A percentile compares a stretch with the other conserved stretches of the same genome.
These are phyloP conservation scores for Syndactyla subalaris DNA, from an alignment of 2,797 vertebrate species.

Conservation along the genomic window DNA sequence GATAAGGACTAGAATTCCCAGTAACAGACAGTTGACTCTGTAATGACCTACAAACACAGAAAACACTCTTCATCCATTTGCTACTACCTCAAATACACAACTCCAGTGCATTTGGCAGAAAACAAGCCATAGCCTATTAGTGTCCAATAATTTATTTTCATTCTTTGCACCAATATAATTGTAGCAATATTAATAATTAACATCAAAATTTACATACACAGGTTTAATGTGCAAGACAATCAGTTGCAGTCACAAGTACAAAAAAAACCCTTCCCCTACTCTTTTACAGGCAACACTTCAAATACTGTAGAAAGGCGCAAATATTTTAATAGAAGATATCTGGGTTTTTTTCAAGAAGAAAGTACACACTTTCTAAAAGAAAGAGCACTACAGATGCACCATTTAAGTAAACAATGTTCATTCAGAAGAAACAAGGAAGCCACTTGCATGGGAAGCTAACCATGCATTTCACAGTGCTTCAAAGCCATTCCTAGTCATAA, in stretches of 20 bases:
- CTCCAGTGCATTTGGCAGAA: not conserved
- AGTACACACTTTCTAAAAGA: not conserved
- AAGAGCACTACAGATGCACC: not conserved
- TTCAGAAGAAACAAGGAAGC: not conserved
- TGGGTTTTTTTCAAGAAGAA: not conserved
- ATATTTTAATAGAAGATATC: not conserved
- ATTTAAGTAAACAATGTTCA: not conserved
- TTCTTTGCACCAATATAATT: not conserved
- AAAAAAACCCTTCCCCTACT: not conserved
- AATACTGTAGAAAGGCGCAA: not conserved
- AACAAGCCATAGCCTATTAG: not conserved
- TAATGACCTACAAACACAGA: not conserved
- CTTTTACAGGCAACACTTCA: not conserved
- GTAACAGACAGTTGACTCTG: not conserved
- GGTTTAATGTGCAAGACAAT: conserved; percentile 5
- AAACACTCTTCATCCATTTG: not conserved
- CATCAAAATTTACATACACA: not conserved
- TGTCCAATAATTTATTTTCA: not conserved
- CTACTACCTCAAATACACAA: not conserved
- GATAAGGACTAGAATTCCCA: not conserved
- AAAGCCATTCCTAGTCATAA: not conserved
- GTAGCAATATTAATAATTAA: not conserved
- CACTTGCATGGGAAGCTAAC: not conserved
- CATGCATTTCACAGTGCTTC: not conserved
- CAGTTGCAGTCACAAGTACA: not conserved